phyloP scores from a whole-genome alignment of 2,888 invertebrate species.

The Dysmachus trigonus region DNA sequence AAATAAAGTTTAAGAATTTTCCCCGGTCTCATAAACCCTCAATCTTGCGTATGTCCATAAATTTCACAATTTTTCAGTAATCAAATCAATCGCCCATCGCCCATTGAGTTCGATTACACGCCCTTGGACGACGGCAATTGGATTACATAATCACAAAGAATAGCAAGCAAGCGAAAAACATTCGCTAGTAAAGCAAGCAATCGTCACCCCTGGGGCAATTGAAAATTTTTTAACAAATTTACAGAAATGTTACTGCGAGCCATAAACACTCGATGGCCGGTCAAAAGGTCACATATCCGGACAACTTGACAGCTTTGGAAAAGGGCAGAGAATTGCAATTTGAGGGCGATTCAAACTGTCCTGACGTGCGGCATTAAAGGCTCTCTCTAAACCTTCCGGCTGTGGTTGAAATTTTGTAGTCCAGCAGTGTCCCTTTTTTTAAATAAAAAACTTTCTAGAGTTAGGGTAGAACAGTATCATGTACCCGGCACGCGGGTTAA shows the following conservation, averaged over 20 bases:
- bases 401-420: not conserved
- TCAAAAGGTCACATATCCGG: constrained; percentile 29
- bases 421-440: not conserved
- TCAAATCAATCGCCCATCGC: not conserved
- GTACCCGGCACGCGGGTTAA: constrained; percentile 34
- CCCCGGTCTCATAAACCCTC: not conserved
- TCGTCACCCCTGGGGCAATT: constrained; percentile 3
- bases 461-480: not conserved
- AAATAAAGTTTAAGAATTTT: not conserved
- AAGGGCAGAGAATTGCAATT: not conserved
- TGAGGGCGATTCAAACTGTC: not conserved
- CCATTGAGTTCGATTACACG: constrained; percentile 44
- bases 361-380: not conserved
- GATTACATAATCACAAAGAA: not conserved
- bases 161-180: not conserved
- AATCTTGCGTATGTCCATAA: not conserved
- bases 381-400: not conserved
- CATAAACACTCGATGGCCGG: not conserved
- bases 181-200: not conserved
- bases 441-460: not conserved
- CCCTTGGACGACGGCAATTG: constrained; percentile 26
- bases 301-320: not conserved
- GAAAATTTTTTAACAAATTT: constrained; percentile 36
- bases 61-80: not conserved
- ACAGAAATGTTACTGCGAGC: constrained; percentile 4